phyloP scores from a whole-genome alignment of 2,113 vertebrate genomes.

The Malurus cyaneus region DNA sequence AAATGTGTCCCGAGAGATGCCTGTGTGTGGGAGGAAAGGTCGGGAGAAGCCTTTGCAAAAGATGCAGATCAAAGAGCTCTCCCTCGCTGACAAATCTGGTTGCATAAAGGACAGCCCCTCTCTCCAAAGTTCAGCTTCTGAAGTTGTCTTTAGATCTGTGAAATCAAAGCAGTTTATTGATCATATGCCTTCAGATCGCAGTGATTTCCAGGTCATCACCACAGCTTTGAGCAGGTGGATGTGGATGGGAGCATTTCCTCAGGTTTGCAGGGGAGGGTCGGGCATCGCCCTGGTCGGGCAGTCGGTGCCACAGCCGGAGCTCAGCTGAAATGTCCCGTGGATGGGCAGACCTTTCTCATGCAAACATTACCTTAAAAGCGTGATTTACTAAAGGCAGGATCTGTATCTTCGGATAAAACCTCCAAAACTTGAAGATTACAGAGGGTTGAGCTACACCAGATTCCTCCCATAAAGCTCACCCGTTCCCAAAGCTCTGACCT shows the following conservation, averaged over 20 bases:
- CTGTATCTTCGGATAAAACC: neutral
- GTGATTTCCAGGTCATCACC: neutral
- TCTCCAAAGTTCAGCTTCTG: slow-evolving; percentile 15
- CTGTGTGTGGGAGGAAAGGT: neutral
- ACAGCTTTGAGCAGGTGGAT: neutral
- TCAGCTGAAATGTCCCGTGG: neutral
- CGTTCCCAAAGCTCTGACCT: neutral
- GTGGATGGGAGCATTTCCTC: neutral
- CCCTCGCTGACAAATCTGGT: slow-evolving; percentile 21
- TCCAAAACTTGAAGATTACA: neutral
- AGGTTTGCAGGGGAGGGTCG: neutral
- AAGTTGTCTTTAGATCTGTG: slow-evolving; percentile 25
- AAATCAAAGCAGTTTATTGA: slow-evolving; percentile 47
- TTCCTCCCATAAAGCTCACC: neutral
- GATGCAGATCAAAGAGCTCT: slow-evolving; percentile 29
- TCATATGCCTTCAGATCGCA: slow-evolving; percentile 19
- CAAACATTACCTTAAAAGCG: neutral
- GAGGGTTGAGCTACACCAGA: neutral
- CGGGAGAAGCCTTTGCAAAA: neutral
- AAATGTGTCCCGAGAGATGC: neutral
- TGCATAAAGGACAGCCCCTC: slow-evolving; percentile 7
- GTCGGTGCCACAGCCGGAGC: neutral
- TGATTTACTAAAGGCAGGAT: neutral
- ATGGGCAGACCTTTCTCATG: neutral
- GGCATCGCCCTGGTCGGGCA: accelerated